Conservation (phyloP, 2,113 vertebrate species). For the Poecile atricapillus region DNA sequence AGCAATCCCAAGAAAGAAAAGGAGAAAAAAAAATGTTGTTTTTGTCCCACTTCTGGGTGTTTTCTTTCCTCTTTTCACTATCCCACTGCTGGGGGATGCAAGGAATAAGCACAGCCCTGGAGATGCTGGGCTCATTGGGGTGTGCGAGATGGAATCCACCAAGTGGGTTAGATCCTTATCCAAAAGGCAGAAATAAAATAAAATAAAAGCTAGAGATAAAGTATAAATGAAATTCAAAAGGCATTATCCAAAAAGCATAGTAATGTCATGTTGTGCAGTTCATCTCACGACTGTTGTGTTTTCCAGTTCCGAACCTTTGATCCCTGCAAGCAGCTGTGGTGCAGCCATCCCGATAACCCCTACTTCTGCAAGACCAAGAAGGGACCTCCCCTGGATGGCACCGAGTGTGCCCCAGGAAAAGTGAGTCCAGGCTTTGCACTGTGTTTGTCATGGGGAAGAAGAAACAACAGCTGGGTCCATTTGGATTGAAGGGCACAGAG, state of each 20-base stretch:
- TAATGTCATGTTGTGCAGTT: neutral
- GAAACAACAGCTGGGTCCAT: rapidly evolving
- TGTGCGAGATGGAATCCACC: neutral
- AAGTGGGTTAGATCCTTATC: neutral
- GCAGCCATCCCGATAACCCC: constrained; percentile 96
- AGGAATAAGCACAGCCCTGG: neutral
- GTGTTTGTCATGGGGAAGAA: neutral
- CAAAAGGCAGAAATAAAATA: neutral
- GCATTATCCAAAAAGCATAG: too few relatives aligned
- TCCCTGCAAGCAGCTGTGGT: constrained; percentile 97
- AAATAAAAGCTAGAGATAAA: neutral
- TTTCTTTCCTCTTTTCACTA: neutral
- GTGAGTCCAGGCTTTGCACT: constrained; percentile 58
- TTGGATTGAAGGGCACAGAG: neutral
- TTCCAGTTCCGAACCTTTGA: constrained; percentile 95
- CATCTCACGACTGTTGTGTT: neutral
- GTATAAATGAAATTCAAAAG: neutral
- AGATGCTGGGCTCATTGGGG: neutral
- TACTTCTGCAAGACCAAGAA: constrained; percentile 99
- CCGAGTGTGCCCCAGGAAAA: constrained; percentile 91
- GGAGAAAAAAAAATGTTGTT: neutral
- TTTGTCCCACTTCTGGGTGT: neutral
- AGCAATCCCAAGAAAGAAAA: neutral
- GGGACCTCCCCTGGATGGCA: constrained; percentile 95
- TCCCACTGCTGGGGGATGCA: neutral